These are phyloP conservation scores for Nemotelus pantherinus DNA, from an alignment of 2,888 invertebrate genomes.

Conservation along the genomic window DNA sequence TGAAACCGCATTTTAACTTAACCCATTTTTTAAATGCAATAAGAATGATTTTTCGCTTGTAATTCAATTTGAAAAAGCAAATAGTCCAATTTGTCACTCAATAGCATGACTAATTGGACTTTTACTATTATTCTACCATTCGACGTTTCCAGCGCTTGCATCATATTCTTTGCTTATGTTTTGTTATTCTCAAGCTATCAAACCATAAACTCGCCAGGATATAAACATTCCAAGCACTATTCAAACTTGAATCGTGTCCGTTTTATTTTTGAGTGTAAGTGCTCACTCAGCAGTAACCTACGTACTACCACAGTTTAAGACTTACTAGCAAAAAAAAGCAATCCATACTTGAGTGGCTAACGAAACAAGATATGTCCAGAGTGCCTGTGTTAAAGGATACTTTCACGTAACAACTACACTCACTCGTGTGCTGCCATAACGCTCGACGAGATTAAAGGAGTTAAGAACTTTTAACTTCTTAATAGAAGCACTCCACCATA, in stretches of 20 bases:
- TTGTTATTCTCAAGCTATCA: not conserved
- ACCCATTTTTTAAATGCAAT: too few species aligned
- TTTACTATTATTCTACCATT: too few species aligned
- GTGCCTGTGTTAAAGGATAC: not conserved
- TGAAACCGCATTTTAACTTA: too few species aligned
- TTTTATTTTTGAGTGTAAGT: conserved; percentile 39
- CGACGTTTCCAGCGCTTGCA: too few species aligned
- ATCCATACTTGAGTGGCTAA: not conserved
- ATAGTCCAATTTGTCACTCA: too few species aligned
- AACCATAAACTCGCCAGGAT: conserved; percentile 13
- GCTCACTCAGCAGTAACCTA: conserved; percentile 13
- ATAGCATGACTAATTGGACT: too few species aligned
- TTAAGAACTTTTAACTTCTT: conserved; percentile 42
- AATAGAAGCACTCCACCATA: conserved; percentile 35
- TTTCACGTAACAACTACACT: not conserved
- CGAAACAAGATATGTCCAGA: not conserved
- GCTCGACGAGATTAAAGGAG: conserved; percentile 37
- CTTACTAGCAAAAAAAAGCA: conserved; percentile 1
- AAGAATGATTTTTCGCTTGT: too few species aligned
- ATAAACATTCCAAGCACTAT: not conserved
- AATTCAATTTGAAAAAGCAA: too few species aligned
- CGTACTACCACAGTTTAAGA: conserved; percentile 1
- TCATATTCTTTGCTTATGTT: too few species aligned
- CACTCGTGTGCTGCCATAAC: conserved; percentile 13
- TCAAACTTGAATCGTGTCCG: conserved; percentile 37